Evolutionary conservation across 2,888 invertebrate genomes (phyloP), one percentile per base, ranked within the genome.

Genomic region (Leptura quadrifasciata): DNA sequence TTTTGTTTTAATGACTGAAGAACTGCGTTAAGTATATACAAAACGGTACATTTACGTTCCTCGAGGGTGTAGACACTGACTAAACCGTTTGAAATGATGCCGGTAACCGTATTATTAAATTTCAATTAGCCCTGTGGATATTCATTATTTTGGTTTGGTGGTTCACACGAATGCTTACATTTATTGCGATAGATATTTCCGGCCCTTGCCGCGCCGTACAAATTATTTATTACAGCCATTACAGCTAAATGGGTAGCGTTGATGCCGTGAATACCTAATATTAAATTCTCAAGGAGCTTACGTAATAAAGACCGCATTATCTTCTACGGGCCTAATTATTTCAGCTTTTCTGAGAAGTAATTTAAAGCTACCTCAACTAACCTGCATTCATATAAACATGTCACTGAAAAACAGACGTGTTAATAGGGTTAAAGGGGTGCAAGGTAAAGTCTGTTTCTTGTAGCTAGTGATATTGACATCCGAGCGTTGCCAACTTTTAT

Each of bases 141-240:
- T 21, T 63, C 61, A 63, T 63, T 27, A 35, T 63, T 63, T 63
- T 18, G 31, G 63, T 63, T 17, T 17, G 21, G 20, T 54, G n/a
- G 65, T 47, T 52, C 24, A 52, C 54, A 65, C 47, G 52, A 65
- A 24, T 65, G 65, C 65, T 65, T 65, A 65, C 47, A 52, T 52
- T 65, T 65, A 52, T 52, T 27, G 47, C 54, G 52, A 10, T 57
- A 54, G 17, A 65, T 47, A 65, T 65, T 54, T 65, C 65, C 52
- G 24, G 9, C n/a, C 52, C 64, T 47, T n/a, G n/a, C n/a, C n/a
- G n/a, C n/a, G 47, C n/a, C 17, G 54, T 65, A 54, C 47, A 65
- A 21, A 65, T 65, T 65, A 65, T 65, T 65, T 65, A 65, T 65
- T 21, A 17, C 52, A 15, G 65, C 27, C 65, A 24, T 65, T 65